Percentiles rank a stretch among this genome's conserved stretches.
Conservation (phyloP, 2,888 invertebrate genomes). For the Noctua pronuba region DNA sequence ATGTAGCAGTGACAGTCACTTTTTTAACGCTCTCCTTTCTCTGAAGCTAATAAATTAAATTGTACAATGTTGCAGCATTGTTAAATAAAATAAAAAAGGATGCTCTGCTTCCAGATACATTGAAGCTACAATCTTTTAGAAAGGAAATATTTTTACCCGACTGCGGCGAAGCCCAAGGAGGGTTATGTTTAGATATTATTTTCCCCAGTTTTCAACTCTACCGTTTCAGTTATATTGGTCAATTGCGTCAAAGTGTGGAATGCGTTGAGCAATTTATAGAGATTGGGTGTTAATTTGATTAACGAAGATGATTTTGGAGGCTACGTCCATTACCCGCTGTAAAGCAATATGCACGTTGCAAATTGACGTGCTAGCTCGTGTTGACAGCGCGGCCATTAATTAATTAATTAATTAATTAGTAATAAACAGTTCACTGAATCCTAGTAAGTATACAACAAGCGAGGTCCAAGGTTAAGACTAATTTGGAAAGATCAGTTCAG, state of each 20-base stretch:
- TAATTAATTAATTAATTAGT: no score
- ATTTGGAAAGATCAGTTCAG: no score
- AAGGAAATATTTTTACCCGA: conserved; percentile 10
- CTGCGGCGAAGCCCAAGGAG: no score
- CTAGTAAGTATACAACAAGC: background rate
- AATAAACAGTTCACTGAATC: conserved; percentile 17
- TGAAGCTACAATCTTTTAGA: conserved; percentile 18
- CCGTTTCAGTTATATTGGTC: conserved; percentile 11
- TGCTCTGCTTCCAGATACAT: conserved; percentile 15
- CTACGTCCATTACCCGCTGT: conserved; percentile 15
- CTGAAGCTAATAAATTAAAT: conserved; percentile 45
- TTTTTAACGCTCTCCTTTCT: conserved; percentile 68
- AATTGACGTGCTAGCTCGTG: conserved; percentile 21
- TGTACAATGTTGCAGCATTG: conserved; percentile 38
- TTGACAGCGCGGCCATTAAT: conserved; percentile 14
- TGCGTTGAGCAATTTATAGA: conserved; percentile 42
- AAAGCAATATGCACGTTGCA: conserved; percentile 23
- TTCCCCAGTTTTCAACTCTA: background rate
- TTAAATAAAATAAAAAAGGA: conserved; percentile 24
- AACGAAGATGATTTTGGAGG: conserved; percentile 43
- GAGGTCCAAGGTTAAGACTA: background rate
- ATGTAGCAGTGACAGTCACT: conserved; percentile 62
- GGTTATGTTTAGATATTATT: background rate
- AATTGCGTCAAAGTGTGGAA: conserved; percentile 20
- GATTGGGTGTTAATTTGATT: conserved; percentile 44